Evolutionary conservation across 2,888 invertebrate genomes (phyloP).

Genomic region (Eupithecia pulchellata): DNA sequence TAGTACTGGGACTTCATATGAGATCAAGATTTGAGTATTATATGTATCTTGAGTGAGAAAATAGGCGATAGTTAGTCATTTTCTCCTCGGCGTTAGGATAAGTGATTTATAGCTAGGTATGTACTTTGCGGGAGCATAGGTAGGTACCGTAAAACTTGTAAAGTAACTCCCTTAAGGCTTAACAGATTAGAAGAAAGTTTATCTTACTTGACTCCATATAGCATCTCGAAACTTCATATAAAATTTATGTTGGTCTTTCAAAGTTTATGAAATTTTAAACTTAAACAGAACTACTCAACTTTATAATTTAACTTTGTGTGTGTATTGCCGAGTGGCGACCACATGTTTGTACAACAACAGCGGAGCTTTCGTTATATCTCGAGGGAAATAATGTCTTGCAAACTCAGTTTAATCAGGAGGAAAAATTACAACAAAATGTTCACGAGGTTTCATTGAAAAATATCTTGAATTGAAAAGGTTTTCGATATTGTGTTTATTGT

Average conservation of each 20-base stretch:
- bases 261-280: conserved; percentile 36
- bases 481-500: neutral
- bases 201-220: conserved; percentile 6
- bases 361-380: conserved; percentile 41
- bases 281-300: conserved; percentile 45
- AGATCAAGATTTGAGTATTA: neutral
- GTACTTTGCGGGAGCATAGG: neutral
- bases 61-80: neutral
- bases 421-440: conserved; percentile 29
- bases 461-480: conserved; percentile 6
- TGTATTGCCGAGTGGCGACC: conserved; percentile 41
- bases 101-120: neutral
- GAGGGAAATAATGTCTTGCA: conserved; percentile 47
- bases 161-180: neutral
- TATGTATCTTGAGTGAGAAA: neutral
- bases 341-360: conserved; percentile 46
- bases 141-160: neutral
- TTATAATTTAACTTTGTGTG: conserved; percentile 50
- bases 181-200: conserved; percentile 6
- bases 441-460: conserved; percentile 11
- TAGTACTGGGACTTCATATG: too few relatives aligned
- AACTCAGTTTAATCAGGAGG: conserved; percentile 39
- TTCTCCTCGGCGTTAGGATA: neutral
- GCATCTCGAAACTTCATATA: conserved; percentile 10
- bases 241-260: conserved; percentile 17